A percentile compares a stretch with the other conserved stretches of the same genome.
These are phyloP conservation scores for Gambusia yucatana DNA, from an alignment of 2,797 vertebrate genomes.

Conservation along the genomic window DNA sequence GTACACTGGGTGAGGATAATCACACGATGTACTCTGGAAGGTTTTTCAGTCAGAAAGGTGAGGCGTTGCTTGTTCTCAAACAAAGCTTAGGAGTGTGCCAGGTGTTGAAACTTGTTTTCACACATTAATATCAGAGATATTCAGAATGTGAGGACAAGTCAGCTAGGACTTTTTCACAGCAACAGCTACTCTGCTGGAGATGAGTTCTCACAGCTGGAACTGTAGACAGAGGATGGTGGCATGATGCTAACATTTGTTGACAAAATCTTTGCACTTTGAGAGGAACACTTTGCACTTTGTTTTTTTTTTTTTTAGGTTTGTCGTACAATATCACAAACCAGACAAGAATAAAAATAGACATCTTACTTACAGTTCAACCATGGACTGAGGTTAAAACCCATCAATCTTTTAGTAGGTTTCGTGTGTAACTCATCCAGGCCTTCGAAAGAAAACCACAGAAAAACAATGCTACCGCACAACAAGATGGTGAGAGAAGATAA, in stretches of 20 bases:
- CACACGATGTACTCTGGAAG: not conserved
- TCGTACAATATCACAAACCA: not conserved
- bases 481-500: slow-evolving; percentile 1
- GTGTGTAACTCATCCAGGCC: not conserved
- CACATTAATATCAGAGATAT: not conserved
- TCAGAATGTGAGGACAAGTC: not conserved
- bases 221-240: not conserved
- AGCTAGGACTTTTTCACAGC: not conserved
- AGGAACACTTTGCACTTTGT: not conserved
- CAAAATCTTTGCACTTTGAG: not conserved
- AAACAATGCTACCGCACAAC: not conserved
- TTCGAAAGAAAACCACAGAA: not conserved
- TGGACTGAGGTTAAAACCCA: not conserved
- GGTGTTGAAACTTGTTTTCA: not conserved
- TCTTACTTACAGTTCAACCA: not conserved
- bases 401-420: not conserved
- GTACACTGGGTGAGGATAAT: not conserved
- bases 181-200: slow-evolving; percentile 2
- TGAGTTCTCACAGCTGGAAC: slow-evolving; percentile 20
- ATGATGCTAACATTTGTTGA: not conserved
- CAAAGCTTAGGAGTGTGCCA: not conserved
- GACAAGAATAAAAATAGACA: not conserved
- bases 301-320: not conserved
- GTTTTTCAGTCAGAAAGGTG: not conserved
- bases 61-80: not conserved